Evolutionary conservation across 2,888 invertebrate genomes (phyloP), one percentile per base, ranked within the genome.

Genomic region (Tipula confusa): DNA sequence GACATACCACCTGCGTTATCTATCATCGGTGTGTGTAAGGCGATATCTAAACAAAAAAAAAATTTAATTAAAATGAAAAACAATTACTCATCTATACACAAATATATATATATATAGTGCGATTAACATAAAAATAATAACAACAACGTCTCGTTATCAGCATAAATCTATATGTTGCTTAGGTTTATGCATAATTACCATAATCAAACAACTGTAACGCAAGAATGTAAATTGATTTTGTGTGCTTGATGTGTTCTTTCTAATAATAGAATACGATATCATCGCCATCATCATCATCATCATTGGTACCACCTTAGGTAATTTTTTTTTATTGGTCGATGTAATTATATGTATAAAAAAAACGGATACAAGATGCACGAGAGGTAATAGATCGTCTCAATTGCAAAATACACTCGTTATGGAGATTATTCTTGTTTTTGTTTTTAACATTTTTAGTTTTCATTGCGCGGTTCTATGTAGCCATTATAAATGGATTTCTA

Each of bases 191-290:
- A 64, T 64, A 64, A 64, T 64, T 64, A 64, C 24, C 64, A 64
- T 64, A 64, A 64, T 64, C 64, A 64, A 64, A 64, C 64, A 64
- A 64, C 64, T 64, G 64, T 64, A 64, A 64, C 64, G 3, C 24
- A 64, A 18, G 64, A 64, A 64, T 64, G 64, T 64, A 64, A 64
- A 64, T 64, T 64, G 64, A 64, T 64, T 64, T 64, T 64, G 24
- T 64, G 64, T 64, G 64, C 64, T 64, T 64, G 64, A 24, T 64
- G 9, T 64, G 64, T 64, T 64, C 64, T 64, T 64, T 64, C 64
- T 64, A 64, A 64, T 64, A 64, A 64, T 64, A 64, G 64, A 64
- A 64, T 64, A 24, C 9, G 24, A 7, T 64, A 64, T 9, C 64
- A 24, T 18, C 43, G 15, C 3, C 18, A 24, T n/a, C n/a, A n/a